Conservation (phyloP, 2,888 invertebrate genomes). For the Drosophila mimetica region DNA sequence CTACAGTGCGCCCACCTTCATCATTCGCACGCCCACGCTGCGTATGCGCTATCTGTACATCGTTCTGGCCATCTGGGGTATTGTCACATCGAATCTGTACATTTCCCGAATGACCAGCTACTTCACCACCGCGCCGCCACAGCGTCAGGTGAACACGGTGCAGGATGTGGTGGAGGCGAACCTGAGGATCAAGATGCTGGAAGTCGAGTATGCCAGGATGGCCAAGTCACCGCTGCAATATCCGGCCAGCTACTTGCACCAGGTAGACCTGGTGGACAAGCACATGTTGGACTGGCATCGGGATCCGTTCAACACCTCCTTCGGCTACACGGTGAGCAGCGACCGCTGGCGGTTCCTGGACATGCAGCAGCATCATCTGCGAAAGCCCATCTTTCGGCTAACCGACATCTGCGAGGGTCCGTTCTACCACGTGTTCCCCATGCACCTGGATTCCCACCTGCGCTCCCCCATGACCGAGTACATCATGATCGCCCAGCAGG, state of each 20-base stretch:
- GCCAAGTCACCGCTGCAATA: constrained; percentile 35
- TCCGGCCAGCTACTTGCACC: constrained; percentile 51
- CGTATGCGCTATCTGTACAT: constrained; percentile 69
- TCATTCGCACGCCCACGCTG: constrained; percentile 47
- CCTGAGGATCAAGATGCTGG: constrained; percentile 60
- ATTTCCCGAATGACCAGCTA: constrained; percentile 76
- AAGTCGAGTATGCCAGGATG: constrained; percentile 59
- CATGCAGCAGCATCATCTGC: constrained; percentile 68
- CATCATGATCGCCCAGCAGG: constrained; percentile 65
- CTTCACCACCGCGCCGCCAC: constrained; percentile 59
- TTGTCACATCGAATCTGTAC: constrained; percentile 74
- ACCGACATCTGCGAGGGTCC: constrained; percentile 76
- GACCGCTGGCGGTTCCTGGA: constrained; percentile 79
- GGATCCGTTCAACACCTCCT: constrained; percentile 65
- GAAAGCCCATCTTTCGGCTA: constrained; percentile 67
- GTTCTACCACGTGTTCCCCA: constrained; percentile 72
- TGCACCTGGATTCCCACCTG: constrained; percentile 75
- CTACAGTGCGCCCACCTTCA: constrained; percentile 53
- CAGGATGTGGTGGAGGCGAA: constrained; percentile 71
- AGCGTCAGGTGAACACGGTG: constrained; percentile 62
- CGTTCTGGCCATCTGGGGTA: constrained; percentile 66
- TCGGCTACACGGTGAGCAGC: constrained; percentile 66
- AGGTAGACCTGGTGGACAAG: constrained; percentile 50
- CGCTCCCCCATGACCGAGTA: constrained; percentile 59
- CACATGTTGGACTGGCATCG: constrained; percentile 57